phyloP scores from a whole-genome alignment of 2,113 vertebrate species.

The Pterocles gutturalis region DNA sequence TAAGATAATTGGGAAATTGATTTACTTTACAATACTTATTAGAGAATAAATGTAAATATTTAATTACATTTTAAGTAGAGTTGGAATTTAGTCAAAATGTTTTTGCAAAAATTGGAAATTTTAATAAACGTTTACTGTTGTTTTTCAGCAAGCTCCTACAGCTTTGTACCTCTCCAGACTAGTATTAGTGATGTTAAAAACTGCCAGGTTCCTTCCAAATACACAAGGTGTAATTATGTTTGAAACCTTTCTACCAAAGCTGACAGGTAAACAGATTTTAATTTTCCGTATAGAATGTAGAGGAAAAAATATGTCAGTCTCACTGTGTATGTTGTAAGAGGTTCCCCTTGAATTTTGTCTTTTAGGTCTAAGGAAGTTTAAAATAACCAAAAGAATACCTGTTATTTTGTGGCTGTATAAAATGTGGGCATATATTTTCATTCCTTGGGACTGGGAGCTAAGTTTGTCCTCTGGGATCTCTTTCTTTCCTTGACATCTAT shows the following conservation, averaged over 20 bases:
- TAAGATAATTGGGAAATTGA: constrained; percentile 17
- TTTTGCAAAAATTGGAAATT: background rate
- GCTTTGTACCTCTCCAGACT: constrained; percentile 10
- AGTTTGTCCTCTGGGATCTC: background rate
- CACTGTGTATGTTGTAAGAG: background rate
- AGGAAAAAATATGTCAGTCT: background rate
- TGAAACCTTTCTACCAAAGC: constrained; percentile 3
- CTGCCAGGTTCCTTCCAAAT: background rate
- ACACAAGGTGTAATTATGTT: background rate
- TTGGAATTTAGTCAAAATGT: constrained; percentile 22
- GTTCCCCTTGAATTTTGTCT: background rate
- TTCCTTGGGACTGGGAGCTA: background rate
- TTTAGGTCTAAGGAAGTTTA: background rate
- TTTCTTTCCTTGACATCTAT: background rate
- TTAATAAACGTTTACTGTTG: constrained; percentile 44
- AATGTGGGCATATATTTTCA: background rate
- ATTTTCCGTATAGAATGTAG: background rate
- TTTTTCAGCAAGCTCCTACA: constrained; percentile 24
- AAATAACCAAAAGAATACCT: background rate
- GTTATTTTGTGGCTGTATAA: background rate
- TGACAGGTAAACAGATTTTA: constrained; percentile 10
- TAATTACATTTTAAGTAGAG: constrained; percentile 25
- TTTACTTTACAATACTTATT: constrained; percentile 41
- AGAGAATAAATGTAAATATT: constrained; percentile 44
- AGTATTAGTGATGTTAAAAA: background rate